Evolutionary conservation across 2,113 vertebrate species (phyloP).

Genomic region (Oreocharis arfaki): DNA sequence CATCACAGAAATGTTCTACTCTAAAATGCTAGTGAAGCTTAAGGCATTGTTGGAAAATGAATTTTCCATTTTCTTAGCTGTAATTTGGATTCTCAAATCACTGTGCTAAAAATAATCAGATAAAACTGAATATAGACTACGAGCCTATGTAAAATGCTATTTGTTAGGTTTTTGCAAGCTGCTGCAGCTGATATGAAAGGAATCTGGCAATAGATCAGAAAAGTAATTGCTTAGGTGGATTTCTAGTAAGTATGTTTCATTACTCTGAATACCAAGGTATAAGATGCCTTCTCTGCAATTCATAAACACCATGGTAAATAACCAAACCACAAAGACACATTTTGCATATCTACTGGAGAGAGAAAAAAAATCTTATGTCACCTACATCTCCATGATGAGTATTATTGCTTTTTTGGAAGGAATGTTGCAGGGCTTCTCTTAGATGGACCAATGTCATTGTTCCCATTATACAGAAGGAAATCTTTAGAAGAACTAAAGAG

Average conservation of each 20-base stretch:
- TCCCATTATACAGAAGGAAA: not conserved
- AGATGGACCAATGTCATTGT: not conserved
- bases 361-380: not conserved
- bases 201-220: slow-evolving; percentile 37
- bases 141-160: slow-evolving; percentile 60
- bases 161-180: slow-evolving; percentile 46
- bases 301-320: not conserved
- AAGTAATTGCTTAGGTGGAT: slow-evolving; percentile 42
- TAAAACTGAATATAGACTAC: slow-evolving; percentile 58
- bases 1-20: slow-evolving; percentile 76
- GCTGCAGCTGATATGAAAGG: slow-evolving; percentile 13
- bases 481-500: not conserved
- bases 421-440: not conserved
- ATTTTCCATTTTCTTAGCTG: slow-evolving; percentile 75
- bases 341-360: not conserved
- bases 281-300: not conserved
- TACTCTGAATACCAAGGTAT: not conserved
- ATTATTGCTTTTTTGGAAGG: not conserved
- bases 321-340: not conserved
- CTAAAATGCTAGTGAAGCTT: slow-evolving; percentile 72
- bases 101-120: slow-evolving; percentile 66
- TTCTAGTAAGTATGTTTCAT: slow-evolving; percentile 13
- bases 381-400: not conserved
- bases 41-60: slow-evolving; percentile 75
- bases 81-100: slow-evolving; percentile 69